phyloP scores from a whole-genome alignment of 2,113 vertebrate genomes.

The Lophochroa leadbeateri region DNA sequence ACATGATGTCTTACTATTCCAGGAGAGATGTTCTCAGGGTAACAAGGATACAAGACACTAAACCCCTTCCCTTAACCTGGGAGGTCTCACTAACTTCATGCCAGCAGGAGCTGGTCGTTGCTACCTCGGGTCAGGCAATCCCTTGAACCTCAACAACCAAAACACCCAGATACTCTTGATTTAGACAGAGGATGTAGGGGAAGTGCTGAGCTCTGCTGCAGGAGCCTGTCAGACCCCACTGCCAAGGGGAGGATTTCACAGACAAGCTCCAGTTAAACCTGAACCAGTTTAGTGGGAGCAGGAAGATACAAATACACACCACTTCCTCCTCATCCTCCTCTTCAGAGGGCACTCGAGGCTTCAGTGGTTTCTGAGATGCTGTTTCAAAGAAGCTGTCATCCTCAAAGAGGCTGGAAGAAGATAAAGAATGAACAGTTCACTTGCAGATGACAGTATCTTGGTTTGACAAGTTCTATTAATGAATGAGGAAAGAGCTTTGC shows the following conservation, averaged over 20 bases:
- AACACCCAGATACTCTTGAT: background rate
- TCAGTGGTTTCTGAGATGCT: conserved; percentile 41
- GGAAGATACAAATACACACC: conserved; percentile 74
- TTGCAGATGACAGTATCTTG: background rate
- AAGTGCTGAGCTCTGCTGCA: background rate
- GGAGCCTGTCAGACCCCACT: background rate
- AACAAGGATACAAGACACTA: background rate
- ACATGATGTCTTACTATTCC: background rate
- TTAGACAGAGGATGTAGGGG: rapidly evolving
- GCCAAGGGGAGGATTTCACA: background rate
- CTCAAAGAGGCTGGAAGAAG: conserved; percentile 62
- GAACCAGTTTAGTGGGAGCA: background rate
- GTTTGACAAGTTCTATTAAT: background rate
- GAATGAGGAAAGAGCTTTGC: background rate
- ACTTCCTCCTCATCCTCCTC: conserved; percentile 95
- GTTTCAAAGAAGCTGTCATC: conserved; percentile 69
- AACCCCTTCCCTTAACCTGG: background rate
- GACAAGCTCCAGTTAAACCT: background rate
- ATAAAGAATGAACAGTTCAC: background rate
- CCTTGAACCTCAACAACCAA: background rate
- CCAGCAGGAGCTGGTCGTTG: background rate
- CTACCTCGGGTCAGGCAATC: background rate
- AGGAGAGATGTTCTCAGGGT: background rate
- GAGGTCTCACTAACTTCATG: background rate
- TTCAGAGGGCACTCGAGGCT: conserved; percentile 41